These are phyloP conservation scores for Eidolon dupreanum DNA, from an alignment of 2,797 vertebrate species.

Conservation along the genomic window DNA sequence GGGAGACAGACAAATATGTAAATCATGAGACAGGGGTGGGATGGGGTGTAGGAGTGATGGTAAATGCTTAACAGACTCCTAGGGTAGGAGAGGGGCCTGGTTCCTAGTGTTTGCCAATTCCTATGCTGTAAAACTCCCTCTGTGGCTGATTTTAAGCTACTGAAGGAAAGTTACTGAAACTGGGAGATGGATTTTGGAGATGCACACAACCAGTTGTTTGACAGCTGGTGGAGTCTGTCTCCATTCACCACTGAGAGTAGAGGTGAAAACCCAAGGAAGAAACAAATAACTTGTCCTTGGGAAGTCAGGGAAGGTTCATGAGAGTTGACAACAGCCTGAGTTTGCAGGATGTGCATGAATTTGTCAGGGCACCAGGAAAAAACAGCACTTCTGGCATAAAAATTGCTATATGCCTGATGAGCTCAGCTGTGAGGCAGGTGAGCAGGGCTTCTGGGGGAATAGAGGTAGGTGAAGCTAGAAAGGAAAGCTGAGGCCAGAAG, in stretches of 20 bases:
- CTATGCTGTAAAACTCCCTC: background rate
- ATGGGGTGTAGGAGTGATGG: background rate
- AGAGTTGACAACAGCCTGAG: background rate
- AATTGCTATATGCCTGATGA: rapidly evolving
- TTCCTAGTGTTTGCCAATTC: background rate
- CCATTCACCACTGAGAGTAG: rapidly evolving
- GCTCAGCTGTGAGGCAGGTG: rapidly evolving
- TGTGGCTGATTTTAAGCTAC: rapidly evolving
- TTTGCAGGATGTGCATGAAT: background rate
- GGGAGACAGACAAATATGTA: background rate
- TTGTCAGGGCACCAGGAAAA: background rate
- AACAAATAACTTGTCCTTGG: background rate
- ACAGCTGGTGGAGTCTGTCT: rapidly evolving
- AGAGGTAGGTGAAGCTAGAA: background rate
- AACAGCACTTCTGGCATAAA: background rate
- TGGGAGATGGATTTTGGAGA: background rate
- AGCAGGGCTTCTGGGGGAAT: background rate
- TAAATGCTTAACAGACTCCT: background rate
- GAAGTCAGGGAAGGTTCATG: too few species aligned
- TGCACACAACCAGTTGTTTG: rapidly evolving
- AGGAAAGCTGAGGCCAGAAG: background rate
- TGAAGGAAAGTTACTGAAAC: rapidly evolving
- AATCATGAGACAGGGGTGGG: too few species aligned
- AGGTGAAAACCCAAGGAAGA: background rate
- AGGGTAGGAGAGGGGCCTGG: background rate